phyloP scores from a whole-genome alignment of 2,888 invertebrate genomes.

The Mechanitis messenoides region DNA sequence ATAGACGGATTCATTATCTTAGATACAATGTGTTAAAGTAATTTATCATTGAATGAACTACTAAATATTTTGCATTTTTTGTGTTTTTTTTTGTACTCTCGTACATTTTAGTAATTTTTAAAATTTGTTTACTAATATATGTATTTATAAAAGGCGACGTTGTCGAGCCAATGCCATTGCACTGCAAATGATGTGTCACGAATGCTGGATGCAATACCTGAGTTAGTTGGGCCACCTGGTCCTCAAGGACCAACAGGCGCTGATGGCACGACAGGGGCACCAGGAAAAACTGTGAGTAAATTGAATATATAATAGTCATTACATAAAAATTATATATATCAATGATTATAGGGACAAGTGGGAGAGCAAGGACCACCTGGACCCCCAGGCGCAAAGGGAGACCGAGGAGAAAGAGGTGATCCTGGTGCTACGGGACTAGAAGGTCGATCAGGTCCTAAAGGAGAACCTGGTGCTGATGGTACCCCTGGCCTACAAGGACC shows the following conservation, averaged over 20 bases:
- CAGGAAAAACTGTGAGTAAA: constrained; percentile 83
- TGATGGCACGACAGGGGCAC: constrained; percentile 87
- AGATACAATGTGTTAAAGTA: neutral
- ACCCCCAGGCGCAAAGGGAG: constrained; percentile 77
- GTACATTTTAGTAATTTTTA: neutral
- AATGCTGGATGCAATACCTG: constrained; percentile 78
- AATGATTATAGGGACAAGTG: constrained; percentile 72
- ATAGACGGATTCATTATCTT: constrained; percentile 8
- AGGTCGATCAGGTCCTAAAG: constrained; percentile 86
- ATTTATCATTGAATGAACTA: neutral
- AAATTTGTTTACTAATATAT: neutral
- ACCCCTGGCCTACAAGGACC: constrained; percentile 81
- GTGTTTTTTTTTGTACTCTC: too few relatives aligned
- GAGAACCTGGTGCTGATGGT: constrained; percentile 85
- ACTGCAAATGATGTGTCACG: constrained; percentile 81
- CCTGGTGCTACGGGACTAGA: constrained; percentile 78
- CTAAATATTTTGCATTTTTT: too few relatives aligned
- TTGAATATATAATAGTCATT: neutral
- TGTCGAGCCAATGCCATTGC: constrained; percentile 82
- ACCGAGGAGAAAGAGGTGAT: constrained; percentile 84
- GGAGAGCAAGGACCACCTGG: constrained; percentile 84
- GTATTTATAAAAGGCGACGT: constrained; percentile 47
- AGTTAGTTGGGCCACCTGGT: constrained; percentile 81
- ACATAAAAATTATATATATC: neutral
- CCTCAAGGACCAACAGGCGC: constrained; percentile 81